A percentile compares a stretch with the other conserved stretches of the same genome.
phyloP scores from a whole-genome alignment of 2,797 vertebrate genomes.

The Mormyrus proboscirostris region DNA sequence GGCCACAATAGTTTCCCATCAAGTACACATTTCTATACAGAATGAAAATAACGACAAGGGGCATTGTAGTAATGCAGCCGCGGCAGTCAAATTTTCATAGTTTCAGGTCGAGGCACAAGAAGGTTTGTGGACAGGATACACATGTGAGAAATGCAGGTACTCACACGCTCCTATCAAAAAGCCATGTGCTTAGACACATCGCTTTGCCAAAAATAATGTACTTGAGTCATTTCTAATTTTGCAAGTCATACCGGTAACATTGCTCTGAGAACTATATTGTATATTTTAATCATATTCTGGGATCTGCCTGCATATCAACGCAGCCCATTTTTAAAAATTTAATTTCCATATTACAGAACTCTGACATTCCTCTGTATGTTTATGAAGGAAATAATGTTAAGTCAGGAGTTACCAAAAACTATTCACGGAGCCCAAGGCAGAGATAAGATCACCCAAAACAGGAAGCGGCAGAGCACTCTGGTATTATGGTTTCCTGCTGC shows the following conservation, averaged over 20 bases:
- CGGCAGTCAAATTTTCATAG: neutral
- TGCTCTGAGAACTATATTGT: neutral
- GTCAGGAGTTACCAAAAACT: slow-evolving; percentile 15
- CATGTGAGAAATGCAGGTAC: neutral
- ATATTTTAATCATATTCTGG: neutral
- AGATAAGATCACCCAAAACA: slow-evolving; percentile 37
- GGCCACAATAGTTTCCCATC: neutral
- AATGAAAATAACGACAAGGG: neutral
- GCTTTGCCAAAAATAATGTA: neutral
- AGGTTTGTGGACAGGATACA: neutral
- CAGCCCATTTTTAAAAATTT: neutral
- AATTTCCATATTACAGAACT: neutral
- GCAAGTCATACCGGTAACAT: neutral
- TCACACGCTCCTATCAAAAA: neutral
- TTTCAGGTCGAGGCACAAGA: neutral
- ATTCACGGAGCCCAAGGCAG: slow-evolving; percentile 21
- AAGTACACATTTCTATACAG: neutral
- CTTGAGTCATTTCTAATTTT: neutral
- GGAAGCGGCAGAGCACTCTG: slow-evolving; percentile 37
- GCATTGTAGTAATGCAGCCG: neutral
- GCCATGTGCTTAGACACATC: neutral
- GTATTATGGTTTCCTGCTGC: slow-evolving; percentile 45
- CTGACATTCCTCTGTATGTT: neutral
- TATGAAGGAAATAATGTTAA: slow-evolving; percentile 3
- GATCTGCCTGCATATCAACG: neutral